Percentiles rank a stretch among this genome's conserved stretches.
These are phyloP conservation scores for Dallia pectoralis DNA, from an alignment of 2,797 vertebrate genomes.

Conservation along the genomic window DNA sequence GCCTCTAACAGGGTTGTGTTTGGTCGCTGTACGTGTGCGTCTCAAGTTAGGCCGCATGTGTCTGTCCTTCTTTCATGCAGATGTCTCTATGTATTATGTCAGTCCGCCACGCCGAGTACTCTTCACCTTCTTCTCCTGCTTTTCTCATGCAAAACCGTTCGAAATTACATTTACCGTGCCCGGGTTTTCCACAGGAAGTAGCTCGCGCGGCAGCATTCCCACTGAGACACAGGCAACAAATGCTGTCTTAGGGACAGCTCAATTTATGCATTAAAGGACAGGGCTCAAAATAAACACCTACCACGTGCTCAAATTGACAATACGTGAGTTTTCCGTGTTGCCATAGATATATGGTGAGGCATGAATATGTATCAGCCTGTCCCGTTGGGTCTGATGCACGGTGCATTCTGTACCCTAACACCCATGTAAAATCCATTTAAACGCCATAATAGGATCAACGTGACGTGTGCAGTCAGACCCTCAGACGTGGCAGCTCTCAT, in stretches of 20 bases:
- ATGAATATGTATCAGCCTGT: constrained; percentile 71
- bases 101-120: constrained; percentile 12
- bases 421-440: constrained; percentile 78
- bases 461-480: constrained; percentile 56
- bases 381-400: constrained; percentile 50
- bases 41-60: background rate
- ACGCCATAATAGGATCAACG: constrained; percentile 75
- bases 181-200: constrained; percentile 48
- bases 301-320: constrained; percentile 61
- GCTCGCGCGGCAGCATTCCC: background rate
- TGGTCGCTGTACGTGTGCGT: background rate
- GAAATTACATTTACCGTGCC: constrained; percentile 66
- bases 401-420: constrained; percentile 70
- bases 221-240: constrained; percentile 60
- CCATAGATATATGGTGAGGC: constrained; percentile 36
- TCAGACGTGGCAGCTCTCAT: constrained; percentile 60
- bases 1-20: constrained; percentile 6
- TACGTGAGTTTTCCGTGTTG: constrained; percentile 53
- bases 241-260: constrained; percentile 63
- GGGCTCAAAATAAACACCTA: constrained; percentile 71
- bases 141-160: constrained; percentile 65
- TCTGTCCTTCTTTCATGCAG: constrained; percentile 36
- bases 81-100: constrained; percentile 38
- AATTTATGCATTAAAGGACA: constrained; percentile 64
- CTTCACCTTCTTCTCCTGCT: constrained; percentile 29